phyloP scores from a whole-genome alignment of 2,797 vertebrate genomes.

The Pygocentrus nattereri region DNA sequence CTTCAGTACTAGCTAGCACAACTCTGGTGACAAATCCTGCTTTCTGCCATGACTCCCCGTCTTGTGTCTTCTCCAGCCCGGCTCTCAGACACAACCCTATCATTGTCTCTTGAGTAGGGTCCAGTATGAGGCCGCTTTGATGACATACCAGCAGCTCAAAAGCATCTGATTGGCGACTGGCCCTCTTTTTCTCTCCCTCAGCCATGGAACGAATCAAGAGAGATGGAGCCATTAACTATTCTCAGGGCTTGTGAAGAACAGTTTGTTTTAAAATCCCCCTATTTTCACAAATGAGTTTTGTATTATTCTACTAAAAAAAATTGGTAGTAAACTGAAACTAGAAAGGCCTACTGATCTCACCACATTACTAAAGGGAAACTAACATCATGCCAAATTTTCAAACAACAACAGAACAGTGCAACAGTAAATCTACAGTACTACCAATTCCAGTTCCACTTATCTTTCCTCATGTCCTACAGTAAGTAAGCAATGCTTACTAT shows the following conservation, averaged over 20 bases:
- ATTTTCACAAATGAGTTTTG: not conserved
- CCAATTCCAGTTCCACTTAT: not conserved
- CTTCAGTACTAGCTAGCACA: conserved; percentile 27
- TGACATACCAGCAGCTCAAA: conserved; percentile 26
- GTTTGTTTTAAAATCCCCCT: not conserved
- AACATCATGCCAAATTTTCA: not conserved
- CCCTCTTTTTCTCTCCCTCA: not conserved
- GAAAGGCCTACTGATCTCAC: not conserved
- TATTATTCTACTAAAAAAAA: not conserved
- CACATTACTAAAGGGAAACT: not conserved
- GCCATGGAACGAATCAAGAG: conserved; percentile 41
- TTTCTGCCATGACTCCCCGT: not conserved
- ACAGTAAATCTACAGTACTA: not conserved
- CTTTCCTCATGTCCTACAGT: not conserved
- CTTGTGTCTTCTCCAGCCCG: conserved; percentile 9
- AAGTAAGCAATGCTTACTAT: conserved; percentile 1
- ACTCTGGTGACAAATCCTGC: conserved; percentile 3
- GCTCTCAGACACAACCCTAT: conserved; percentile 19
- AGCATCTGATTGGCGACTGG: conserved; percentile 29
- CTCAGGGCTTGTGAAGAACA: conserved; percentile 4
- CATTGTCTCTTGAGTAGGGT: not conserved
- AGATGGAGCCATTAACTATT: conserved; percentile 29
- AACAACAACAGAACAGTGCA: not conserved
- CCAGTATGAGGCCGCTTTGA: conserved; percentile 24
- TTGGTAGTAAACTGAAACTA: not conserved